Conservation (phyloP, 2,888 invertebrate species). For the Liodrosophila aerea region DNA sequence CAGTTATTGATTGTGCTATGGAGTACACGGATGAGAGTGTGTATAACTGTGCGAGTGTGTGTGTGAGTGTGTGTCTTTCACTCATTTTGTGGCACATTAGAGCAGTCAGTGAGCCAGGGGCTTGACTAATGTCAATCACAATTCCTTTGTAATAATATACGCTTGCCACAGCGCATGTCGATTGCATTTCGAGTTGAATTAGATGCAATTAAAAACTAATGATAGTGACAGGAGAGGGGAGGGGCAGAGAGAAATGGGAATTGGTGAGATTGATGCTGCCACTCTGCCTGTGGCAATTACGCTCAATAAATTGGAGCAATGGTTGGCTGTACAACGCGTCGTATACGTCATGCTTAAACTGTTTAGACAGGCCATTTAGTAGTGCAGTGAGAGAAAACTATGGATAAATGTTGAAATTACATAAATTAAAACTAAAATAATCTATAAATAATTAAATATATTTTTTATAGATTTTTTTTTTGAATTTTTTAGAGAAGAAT, state of each 20-base stretch:
- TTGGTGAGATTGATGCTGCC: slow-evolving; percentile 2
- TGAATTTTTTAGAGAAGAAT: too few species aligned
- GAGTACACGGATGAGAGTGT: slow-evolving; percentile 31
- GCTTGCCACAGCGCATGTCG: slow-evolving; percentile 48
- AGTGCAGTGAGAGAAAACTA: too few species aligned
- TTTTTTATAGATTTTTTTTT: too few species aligned
- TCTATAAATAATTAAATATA: too few species aligned
- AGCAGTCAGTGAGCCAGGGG: slow-evolving; percentile 42
- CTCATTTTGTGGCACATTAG: slow-evolving; percentile 66
- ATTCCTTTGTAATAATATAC: slow-evolving; percentile 66
- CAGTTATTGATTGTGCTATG: slow-evolving; percentile 55
- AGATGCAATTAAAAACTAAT: slow-evolving; percentile 71
- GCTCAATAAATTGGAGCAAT: background rate
- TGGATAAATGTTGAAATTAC: too few species aligned
- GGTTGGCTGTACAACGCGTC: slow-evolving; percentile 1
- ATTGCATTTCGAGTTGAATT: slow-evolving; percentile 56
- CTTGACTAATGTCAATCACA: slow-evolving; percentile 62
- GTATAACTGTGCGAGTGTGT: background rate
- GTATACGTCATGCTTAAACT: background rate
- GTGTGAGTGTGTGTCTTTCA: slow-evolving; percentile 29
- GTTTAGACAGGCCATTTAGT: too few species aligned
- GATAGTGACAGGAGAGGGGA: slow-evolving; percentile 9
- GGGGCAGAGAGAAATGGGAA: background rate
- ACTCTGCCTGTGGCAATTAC: background rate
- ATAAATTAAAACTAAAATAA: too few species aligned